Percentiles rank a stretch among this genome's conserved stretches.
These are phyloP conservation scores for Ophiothrix spiculata DNA, from an alignment of 35 echinoderm and acorn worm species.

Conservation along the genomic window DNA sequence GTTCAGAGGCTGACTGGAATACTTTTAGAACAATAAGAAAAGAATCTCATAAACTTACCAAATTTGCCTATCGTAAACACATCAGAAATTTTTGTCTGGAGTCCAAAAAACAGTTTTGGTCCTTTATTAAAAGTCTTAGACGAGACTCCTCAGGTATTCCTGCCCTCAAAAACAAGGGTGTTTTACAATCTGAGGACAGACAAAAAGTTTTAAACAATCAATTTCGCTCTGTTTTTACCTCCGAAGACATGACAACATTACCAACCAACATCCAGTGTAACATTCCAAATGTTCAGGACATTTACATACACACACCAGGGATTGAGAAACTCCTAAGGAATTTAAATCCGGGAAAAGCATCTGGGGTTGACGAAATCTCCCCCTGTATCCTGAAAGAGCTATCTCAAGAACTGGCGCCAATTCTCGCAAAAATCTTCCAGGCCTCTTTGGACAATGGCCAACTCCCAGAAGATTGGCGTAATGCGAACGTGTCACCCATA, in stretches of 20 bases:
- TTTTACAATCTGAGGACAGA: slow-evolving; percentile 3
- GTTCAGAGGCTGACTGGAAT: no score
- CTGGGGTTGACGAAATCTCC: neutral
- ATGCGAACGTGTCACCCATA: neutral
- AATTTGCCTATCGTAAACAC: slow-evolving; percentile 12
- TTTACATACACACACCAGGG: neutral
- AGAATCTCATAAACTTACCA: slow-evolving; percentile 26
- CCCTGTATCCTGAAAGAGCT: neutral
- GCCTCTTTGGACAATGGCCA: neutral
- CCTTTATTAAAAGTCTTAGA: slow-evolving; percentile 24
- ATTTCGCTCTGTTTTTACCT: slow-evolving; percentile 28
- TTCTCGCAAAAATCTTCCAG: neutral
- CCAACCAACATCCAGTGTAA: neutral
- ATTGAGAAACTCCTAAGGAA: neutral
- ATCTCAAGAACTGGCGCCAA: neutral
- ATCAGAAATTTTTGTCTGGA: slow-evolving; percentile 25
- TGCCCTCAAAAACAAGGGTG: slow-evolving; percentile 23
- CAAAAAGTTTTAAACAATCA: slow-evolving; percentile 23
- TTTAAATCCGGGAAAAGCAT: neutral
- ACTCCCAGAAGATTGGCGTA: neutral
- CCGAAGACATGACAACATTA: neutral
- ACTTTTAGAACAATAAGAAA: slow-evolving; percentile 26
- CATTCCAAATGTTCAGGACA: neutral
- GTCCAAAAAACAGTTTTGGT: slow-evolving; percentile 41
- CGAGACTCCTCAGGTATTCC: slow-evolving; percentile 23